Conservation (phyloP, 1,140 invertebrate genomes). For the Uloborus diversus region DNA sequence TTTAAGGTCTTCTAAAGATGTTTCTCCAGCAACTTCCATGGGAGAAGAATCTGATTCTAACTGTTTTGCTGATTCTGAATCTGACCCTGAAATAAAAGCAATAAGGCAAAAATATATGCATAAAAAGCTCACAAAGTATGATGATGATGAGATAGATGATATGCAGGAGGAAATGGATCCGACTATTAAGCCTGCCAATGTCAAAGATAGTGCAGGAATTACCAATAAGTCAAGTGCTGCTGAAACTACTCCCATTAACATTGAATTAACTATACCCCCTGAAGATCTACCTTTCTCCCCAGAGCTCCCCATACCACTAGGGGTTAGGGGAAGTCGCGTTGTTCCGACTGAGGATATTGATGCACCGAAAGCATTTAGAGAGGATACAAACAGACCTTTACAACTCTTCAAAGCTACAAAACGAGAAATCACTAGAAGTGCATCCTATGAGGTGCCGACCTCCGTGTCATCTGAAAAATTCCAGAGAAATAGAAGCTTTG, state of each 20-base stretch:
- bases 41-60: slow-evolving; percentile 50
- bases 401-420: slow-evolving; percentile 31
- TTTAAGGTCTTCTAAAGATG: slow-evolving; percentile 21
- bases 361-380: slow-evolving; percentile 44
- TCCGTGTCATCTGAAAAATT: too few relatives aligned
- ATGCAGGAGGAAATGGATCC: not conserved
- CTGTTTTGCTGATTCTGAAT: slow-evolving; percentile 53
- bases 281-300: slow-evolving; percentile 7
- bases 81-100: slow-evolving; percentile 39
- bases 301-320: slow-evolving; percentile 22
- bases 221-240: not conserved
- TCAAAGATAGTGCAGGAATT: not conserved
- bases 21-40: slow-evolving; percentile 32
- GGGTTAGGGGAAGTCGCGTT: not conserved
- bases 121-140: slow-evolving; percentile 18
- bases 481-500: too few relatives aligned
- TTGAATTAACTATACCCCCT: not conserved
- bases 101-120: slow-evolving; percentile 33
- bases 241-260: not conserved
- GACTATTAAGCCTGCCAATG: not conserved
- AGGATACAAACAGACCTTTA: slow-evolving; percentile 27
- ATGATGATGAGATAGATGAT: slow-evolving; percentile 5
- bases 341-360: slow-evolving; percentile 3
- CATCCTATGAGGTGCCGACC: too few relatives aligned
- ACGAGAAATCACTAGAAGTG: not conserved